Base-by-base conservation (phyloP, 2,888 invertebrate species). In the Agriopis aurantiaria region DNA sequence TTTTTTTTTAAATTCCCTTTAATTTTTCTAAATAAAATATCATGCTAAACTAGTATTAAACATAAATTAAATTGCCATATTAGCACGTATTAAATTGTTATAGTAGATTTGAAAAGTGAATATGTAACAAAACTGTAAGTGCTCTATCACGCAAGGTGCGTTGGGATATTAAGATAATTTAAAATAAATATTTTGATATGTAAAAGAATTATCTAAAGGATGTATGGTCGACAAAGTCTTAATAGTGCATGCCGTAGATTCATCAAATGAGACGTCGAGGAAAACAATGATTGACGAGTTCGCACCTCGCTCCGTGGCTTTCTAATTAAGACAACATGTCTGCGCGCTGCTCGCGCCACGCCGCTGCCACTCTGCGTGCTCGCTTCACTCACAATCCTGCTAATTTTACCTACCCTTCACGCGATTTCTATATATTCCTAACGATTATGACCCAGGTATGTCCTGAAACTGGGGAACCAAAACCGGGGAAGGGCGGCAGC, bases 241-340 rank as follows among this genome's bases (percentile, higher is more conserved):
- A 89, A 91, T 91, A 82, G 89, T 79, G 86, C 91, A 83, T 89
- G 33, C 80, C 80, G 83, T 77, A 83, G 84, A 90, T 90, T 82
- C 83, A 91, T 91, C 91, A 89, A 85, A 85, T 82, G 81, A 85
- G 82, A 82, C 80, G 81, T 82, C 79, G 81, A 86, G 84, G 86
- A 87, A 85, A 92, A 90, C 91, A 92, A 92, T 93, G 93, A 93
- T 92, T 89, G 91, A 93, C 91, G 92, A 92, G 89, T 93, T 93
- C 91, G 91, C 93, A 93, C 93, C 91, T 93, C 92, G 88, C 83
- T 83, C 87, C 84, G 82, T 86, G 90, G 86, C 83, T 85, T 85
- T 85, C 91, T 92, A 93, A 93, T 93, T 92, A 93, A 93, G 92
- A 91, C 90, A 90, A 91, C 88, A 90, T 93, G 89, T 84, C 79